These are phyloP conservation scores for Bombus waltoni DNA, from an alignment of 1,140 invertebrate species.

Conservation along the genomic window DNA sequence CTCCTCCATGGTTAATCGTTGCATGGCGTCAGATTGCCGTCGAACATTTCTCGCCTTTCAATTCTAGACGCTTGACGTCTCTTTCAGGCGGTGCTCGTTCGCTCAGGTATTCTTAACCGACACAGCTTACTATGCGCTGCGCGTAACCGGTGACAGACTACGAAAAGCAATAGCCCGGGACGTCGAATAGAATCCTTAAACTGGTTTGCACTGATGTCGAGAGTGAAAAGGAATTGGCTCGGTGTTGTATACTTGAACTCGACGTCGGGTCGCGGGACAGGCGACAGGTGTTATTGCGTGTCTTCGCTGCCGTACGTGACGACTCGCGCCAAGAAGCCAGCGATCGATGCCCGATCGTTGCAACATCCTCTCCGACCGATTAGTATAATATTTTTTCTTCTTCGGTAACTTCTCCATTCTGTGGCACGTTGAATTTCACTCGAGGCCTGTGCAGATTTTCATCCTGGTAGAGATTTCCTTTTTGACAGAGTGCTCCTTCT, in stretches of 20 bases:
- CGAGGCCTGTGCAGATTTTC: too few species aligned
- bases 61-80: constrained; percentile 50
- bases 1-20: not conserved
- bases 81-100: constrained; percentile 41
- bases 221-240: constrained; percentile 61
- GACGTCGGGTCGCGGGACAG: constrained; percentile 21
- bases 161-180: constrained; percentile 65
- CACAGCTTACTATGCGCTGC: constrained; percentile 61
- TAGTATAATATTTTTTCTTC: too few species aligned
- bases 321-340: constrained; percentile 1
- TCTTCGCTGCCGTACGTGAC: constrained; percentile 35
- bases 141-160: constrained; percentile 65
- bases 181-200: constrained; percentile 64
- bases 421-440: too few species aligned
- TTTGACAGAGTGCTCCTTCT: too few species aligned
- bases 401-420: too few species aligned
- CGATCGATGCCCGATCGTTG: constrained; percentile 23
- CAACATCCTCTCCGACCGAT: too few species aligned
- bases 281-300: constrained; percentile 60
- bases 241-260: constrained; percentile 16
- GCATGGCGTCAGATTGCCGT: not conserved
- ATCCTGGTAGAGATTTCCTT: too few species aligned
- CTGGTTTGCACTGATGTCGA: constrained; percentile 45
- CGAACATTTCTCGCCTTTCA: not conserved
- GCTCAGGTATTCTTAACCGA: constrained; percentile 63